Conservation (phyloP, 2,113 vertebrate genomes). For the Holacanthus passer region DNA sequence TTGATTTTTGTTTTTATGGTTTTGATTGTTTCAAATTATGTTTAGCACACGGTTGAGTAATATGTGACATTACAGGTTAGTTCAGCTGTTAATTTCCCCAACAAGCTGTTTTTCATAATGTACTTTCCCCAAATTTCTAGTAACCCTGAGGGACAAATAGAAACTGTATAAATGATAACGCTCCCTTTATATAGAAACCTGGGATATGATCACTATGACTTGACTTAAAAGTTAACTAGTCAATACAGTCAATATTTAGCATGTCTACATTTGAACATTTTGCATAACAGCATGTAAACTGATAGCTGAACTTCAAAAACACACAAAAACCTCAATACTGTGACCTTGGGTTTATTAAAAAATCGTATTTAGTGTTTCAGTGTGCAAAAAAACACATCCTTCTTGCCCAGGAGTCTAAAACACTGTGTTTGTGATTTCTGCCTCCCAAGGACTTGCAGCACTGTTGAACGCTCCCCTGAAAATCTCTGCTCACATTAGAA, state of each 20-base stretch:
- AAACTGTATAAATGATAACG: background rate
- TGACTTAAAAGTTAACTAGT: background rate
- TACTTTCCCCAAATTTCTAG: conserved; percentile 26
- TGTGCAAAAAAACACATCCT: background rate
- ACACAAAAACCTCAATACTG: background rate
- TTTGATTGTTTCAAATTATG: background rate
- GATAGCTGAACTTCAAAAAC: background rate
- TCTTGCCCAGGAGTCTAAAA: background rate
- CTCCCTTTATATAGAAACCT: background rate
- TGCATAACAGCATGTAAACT: background rate
- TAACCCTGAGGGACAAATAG: background rate
- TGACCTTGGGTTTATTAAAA: background rate
- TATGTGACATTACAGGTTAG: background rate
- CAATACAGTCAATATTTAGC: background rate
- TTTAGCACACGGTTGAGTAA: background rate
- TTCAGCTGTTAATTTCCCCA: background rate
- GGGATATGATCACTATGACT: conserved; percentile 6
- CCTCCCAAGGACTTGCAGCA: background rate
- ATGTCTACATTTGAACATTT: background rate
- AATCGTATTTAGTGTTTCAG: background rate
- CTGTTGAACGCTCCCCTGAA: background rate
- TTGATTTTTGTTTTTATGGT: background rate
- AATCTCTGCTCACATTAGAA: background rate
- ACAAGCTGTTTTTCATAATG: conserved; percentile 20
- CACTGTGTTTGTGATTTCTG: background rate